Conservation (phyloP, 1,140 invertebrate genomes). For the Drosophila subobscura region DNA sequence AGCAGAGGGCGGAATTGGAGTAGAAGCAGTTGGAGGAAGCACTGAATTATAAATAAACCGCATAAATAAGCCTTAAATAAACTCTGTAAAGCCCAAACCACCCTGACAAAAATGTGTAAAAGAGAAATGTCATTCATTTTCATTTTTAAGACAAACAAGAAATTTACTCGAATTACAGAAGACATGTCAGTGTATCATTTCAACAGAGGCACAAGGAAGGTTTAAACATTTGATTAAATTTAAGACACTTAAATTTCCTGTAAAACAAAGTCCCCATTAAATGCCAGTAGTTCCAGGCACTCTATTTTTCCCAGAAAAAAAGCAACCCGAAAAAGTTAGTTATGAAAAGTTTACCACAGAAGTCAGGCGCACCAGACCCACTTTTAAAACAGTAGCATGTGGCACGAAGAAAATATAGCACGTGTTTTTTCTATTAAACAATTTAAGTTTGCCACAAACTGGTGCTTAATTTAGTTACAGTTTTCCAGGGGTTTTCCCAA, state of each 20-base stretch:
- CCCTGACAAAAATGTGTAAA: constrained; percentile 19
- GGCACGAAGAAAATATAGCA: constrained; percentile 7
- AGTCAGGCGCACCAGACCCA: too few species aligned
- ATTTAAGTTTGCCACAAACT: constrained; percentile 31
- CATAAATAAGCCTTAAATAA: constrained; percentile 62
- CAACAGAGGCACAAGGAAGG: too few species aligned
- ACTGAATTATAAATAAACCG: constrained; percentile 72
- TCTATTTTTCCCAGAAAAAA: background rate
- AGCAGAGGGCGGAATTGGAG: constrained; percentile 22
- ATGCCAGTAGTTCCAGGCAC: too few species aligned
- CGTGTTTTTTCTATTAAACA: background rate
- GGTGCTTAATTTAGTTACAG: constrained; percentile 33
- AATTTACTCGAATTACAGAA: constrained; percentile 57
- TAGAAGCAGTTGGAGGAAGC: too few species aligned
- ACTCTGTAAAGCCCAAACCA: constrained; percentile 17
- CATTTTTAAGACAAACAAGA: constrained; percentile 61
- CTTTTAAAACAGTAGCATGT: constrained; percentile 11
- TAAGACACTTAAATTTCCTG: too few species aligned
- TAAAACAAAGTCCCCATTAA: too few species aligned
- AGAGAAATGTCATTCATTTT: constrained; percentile 52
- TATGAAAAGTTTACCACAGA: too few species aligned
- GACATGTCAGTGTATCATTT: background rate
- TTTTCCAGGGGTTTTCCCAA: background rate
- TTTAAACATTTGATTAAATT: too few species aligned
- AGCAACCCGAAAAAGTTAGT: background rate